These are phyloP conservation scores for Tylochromis polylepis DNA, from an alignment of 2,113 vertebrate species.

Conservation along the genomic window DNA sequence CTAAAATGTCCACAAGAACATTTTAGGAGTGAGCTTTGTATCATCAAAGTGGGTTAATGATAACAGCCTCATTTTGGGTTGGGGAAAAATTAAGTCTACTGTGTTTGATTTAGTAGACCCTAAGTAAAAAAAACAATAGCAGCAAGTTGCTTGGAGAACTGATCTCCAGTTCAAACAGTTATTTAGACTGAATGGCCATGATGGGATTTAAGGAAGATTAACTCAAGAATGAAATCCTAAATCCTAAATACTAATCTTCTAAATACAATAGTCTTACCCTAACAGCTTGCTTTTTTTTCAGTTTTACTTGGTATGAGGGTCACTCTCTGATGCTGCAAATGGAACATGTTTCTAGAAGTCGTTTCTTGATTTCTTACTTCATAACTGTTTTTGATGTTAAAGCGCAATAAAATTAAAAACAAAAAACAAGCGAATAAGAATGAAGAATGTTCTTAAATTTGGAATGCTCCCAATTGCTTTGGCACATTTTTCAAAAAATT, in stretches of 20 bases:
- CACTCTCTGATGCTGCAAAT: background rate
- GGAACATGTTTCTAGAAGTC: background rate
- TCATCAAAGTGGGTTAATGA: background rate
- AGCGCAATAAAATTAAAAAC: background rate
- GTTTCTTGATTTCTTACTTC: background rate
- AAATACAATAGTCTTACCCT: background rate
- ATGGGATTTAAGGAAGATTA: conserved; percentile 11
- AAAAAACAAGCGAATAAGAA: background rate
- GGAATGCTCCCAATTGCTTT: background rate
- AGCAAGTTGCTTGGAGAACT: background rate
- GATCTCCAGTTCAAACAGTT: background rate
- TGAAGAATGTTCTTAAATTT: background rate
- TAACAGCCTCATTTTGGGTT: background rate
- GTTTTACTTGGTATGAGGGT: background rate
- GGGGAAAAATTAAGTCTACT: background rate
- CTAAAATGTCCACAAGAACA: background rate
- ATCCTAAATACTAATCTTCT: background rate
- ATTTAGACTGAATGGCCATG: background rate
- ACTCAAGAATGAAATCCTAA: conserved; percentile 6
- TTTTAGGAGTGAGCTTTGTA: background rate
- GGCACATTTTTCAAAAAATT: background rate
- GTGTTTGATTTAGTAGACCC: background rate
- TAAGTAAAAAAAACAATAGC: background rate
- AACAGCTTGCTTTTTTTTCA: background rate
- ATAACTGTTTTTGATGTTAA: background rate